Percentiles rank a stretch among this genome's conserved stretches.
phyloP scores from a whole-genome alignment of 2,113 vertebrate genomes.

The Acrocephalus kingi region DNA sequence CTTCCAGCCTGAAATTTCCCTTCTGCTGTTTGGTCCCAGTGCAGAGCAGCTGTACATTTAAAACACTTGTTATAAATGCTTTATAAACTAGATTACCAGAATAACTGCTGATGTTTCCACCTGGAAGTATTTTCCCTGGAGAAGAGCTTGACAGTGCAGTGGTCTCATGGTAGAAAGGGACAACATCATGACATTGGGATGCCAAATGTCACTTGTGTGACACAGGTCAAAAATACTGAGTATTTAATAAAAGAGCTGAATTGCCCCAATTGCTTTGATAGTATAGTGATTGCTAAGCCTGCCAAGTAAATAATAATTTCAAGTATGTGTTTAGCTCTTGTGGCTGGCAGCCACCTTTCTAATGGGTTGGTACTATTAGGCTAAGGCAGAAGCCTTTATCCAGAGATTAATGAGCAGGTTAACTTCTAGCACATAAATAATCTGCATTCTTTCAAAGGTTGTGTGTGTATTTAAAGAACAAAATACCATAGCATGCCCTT shows the following conservation, averaged over 20 bases:
- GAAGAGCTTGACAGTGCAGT: neutral
- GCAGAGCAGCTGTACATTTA: neutral
- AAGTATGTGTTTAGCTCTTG: neutral
- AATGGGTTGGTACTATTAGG: neutral
- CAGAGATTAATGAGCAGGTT: neutral
- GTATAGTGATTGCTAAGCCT: neutral
- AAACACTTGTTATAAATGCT: slow-evolving; percentile 3
- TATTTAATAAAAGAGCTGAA: slow-evolving; percentile 39
- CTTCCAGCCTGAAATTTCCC: neutral
- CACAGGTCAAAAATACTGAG: neutral
- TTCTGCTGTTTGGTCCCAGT: neutral
- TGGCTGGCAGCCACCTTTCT: slow-evolving; percentile 22
- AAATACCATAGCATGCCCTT: neutral
- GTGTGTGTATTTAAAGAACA: neutral
- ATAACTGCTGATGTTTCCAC: slow-evolving; percentile 3
- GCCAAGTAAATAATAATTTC: slow-evolving; percentile 53
- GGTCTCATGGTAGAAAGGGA: neutral
- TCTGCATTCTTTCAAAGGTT: neutral
- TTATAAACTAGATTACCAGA: slow-evolving; percentile 20
- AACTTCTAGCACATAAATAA: neutral
- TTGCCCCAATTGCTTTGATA: neutral
- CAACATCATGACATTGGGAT: neutral
- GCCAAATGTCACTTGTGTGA: neutral
- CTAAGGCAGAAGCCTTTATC: neutral
- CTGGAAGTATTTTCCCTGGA: neutral